These are phyloP conservation scores for Dasyprocta punctata DNA, from an alignment of 2,113 vertebrate genomes.

Conservation along the genomic window DNA sequence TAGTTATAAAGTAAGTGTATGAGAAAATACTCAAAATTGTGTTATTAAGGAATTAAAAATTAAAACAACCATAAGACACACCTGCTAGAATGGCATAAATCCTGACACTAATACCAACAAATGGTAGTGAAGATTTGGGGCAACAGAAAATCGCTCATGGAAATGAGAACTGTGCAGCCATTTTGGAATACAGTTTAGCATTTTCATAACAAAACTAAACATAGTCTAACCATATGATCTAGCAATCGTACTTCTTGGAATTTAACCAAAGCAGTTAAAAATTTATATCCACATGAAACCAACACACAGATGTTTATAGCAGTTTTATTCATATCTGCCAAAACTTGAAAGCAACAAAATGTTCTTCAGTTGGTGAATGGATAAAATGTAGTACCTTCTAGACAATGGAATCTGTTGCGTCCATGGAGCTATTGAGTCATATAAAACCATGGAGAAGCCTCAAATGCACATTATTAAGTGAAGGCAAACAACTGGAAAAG, in stretches of 20 bases:
- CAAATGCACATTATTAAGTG: background rate
- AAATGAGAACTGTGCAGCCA: background rate
- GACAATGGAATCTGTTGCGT: background rate
- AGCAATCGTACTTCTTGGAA: background rate
- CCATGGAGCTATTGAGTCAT: background rate
- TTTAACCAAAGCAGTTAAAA: background rate
- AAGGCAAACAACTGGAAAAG: background rate
- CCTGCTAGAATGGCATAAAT: background rate
- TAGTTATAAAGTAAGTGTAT: background rate
- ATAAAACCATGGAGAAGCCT: background rate
- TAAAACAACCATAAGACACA: background rate
- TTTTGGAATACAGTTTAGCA: background rate
- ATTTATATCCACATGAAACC: background rate
- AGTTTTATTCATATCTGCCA: background rate
- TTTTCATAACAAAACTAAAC: constrained; percentile 10
- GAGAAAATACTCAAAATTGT: background rate
- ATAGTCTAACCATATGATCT: background rate
- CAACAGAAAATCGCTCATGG: background rate
- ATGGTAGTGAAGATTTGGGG: background rate
- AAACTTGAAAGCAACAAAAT: constrained; percentile 22
- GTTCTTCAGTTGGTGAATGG: background rate
- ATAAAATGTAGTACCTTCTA: background rate
- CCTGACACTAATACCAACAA: background rate
- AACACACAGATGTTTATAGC: background rate
- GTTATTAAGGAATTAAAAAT: background rate